A percentile compares a stretch with the other conserved stretches of the same genome.
These are phyloP conservation scores for Spizaetus ornatus DNA, from an alignment of 2,113 vertebrate species.

Conservation along the genomic window DNA sequence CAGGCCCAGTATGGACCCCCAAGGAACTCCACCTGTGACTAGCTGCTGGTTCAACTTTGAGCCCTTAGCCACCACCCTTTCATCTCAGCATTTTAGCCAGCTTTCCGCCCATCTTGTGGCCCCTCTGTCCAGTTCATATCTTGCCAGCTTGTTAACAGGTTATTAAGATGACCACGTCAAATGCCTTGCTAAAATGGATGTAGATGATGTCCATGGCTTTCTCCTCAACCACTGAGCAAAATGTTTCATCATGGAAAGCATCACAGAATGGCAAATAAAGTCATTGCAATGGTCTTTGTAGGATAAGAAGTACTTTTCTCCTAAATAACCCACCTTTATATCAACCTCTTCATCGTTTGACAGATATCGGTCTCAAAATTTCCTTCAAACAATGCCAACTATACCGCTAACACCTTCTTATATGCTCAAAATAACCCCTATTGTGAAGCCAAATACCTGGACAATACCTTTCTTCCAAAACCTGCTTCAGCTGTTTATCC, in stretches of 20 bases:
- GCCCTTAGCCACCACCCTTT: background rate
- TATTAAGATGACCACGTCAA: background rate
- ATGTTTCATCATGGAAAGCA: background rate
- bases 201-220: background rate
- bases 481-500: background rate
- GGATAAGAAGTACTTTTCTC: background rate
- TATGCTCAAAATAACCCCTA: background rate
- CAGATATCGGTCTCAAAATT: background rate
- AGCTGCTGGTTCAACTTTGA: background rate
- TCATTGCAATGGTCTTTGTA: background rate
- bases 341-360: background rate
- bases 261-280: background rate
- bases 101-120: background rate
- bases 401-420: background rate
- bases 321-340: background rate
- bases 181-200: background rate
- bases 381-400: background rate
- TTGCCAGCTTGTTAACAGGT: background rate
- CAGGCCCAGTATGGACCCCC: background rate
- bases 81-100: background rate
- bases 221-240: background rate
- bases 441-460: background rate
- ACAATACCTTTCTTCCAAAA: background rate
- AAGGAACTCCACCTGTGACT: background rate
- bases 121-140: background rate